Percentiles rank a stretch among this genome's conserved stretches.
These are phyloP conservation scores for Stenodera caucasica DNA, from an alignment of 2,888 invertebrate genomes.

Conservation along the genomic window DNA sequence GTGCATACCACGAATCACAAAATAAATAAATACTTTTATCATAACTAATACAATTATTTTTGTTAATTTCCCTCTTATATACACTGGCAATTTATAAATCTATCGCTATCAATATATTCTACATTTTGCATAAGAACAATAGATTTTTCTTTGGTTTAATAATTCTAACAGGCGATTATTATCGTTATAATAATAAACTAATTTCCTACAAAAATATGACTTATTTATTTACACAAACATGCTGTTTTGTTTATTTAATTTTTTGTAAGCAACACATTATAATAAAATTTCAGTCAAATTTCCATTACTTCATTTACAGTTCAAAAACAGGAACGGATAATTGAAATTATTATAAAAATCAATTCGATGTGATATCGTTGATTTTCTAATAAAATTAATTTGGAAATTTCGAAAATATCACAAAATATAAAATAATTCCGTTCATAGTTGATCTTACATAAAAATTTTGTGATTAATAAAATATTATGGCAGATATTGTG, in stretches of 20 bases:
- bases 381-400: not conserved
- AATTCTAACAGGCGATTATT: conserved; percentile 39
- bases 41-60: conserved; percentile 17
- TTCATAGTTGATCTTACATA: not conserved
- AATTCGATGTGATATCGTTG: conserved; percentile 7
- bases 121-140: conserved; percentile 33
- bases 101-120: conserved; percentile 34
- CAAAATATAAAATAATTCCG: not conserved
- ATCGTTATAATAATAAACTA: conserved; percentile 37
- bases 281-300: conserved; percentile 38
- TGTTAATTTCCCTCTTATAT: conserved; percentile 26
- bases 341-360: not conserved
- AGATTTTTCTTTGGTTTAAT: conserved; percentile 46
- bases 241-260: conserved; percentile 36
- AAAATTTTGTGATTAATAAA: not conserved
- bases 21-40: conserved; percentile 26
- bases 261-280: conserved; percentile 29
- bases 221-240: conserved; percentile 50
- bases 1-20: conserved; percentile 19
- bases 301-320: not conserved
- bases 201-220: conserved; percentile 50
- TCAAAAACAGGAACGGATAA: not conserved
- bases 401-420: not conserved
- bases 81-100: conserved; percentile 37
- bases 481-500: conserved; percentile 1